Conservation (phyloP, 2,888 invertebrate genomes). For the Cerastis rubricosa region DNA sequence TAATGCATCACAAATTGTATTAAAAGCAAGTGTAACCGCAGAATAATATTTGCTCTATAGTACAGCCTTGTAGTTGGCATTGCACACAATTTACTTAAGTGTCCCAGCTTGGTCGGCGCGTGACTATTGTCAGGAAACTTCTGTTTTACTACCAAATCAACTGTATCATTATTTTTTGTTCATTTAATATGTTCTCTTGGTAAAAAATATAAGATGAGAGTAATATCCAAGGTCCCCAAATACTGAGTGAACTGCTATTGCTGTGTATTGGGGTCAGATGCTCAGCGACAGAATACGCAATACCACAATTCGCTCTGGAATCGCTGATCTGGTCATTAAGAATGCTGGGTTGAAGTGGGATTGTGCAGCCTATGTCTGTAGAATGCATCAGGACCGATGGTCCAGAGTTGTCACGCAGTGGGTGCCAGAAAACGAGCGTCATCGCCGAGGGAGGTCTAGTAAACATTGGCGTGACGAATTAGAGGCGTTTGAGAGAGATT, state of each 20-base stretch:
- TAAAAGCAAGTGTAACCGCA: conserved; percentile 29
- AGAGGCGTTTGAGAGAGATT: neutral
- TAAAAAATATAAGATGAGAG: neutral
- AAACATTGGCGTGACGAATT: neutral
- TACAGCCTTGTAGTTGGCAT: conserved; percentile 55
- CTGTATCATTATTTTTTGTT: neutral
- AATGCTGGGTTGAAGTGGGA: neutral
- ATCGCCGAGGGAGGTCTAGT: neutral
- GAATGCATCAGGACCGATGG: neutral
- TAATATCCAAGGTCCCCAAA: neutral
- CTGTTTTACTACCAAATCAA: conserved; percentile 1
- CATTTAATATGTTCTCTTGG: neutral
- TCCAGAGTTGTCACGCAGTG: neutral
- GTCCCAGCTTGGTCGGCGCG: conserved; percentile 15
- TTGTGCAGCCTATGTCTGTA: neutral
- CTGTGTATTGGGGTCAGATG: neutral
- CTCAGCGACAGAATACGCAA: too few relatives aligned
- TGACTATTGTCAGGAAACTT: conserved; percentile 41
- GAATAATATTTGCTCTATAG: conserved; percentile 42
- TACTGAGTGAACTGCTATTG: neutral
- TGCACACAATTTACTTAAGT: conserved; percentile 57
- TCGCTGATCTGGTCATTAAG: neutral
- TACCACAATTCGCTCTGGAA: neutral
- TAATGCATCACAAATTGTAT: conserved; percentile 32
- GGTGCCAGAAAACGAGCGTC: neutral